A percentile compares a stretch with the other conserved stretches of the same genome.
Evolutionary conservation across 1,140 invertebrate genomes (phyloP).

Genomic region (Lutraria rhynchaena): DNA sequence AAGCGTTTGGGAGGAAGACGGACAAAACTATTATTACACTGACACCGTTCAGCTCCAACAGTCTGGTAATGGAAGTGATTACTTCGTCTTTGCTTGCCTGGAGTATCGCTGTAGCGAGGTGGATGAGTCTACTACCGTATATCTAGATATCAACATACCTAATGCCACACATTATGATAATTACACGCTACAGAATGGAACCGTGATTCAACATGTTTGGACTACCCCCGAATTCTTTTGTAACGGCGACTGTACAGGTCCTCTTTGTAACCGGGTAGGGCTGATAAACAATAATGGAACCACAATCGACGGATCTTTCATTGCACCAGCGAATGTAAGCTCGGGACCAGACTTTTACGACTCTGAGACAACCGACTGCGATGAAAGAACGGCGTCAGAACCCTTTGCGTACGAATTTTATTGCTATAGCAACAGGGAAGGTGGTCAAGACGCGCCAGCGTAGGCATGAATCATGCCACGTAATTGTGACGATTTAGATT

Average conservation of each 20-base stretch:
- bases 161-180: too few species aligned
- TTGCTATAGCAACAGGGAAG: too few species aligned
- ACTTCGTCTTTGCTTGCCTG: neutral
- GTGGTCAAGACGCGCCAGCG: too few species aligned
- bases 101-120: constrained; percentile 10
- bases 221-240: neutral
- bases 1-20: constrained; percentile 7
- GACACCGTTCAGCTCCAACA: neutral
- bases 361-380: neutral
- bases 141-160: constrained; percentile 12
- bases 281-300: neutral
- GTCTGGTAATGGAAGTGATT: neutral
- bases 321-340: neutral
- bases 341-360: constrained; percentile 5
- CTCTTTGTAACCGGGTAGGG: neutral
- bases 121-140: constrained; percentile 4
- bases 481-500: too few species aligned
- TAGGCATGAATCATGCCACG: too few species aligned
- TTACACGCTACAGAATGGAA: neutral
- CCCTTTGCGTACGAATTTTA: constrained; percentile 19
- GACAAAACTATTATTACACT: neutral
- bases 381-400: neutral
- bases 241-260: constrained; percentile 5
- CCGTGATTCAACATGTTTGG: neutral
- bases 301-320: constrained; percentile 14